Base-by-base conservation (phyloP, 2,888 invertebrate genomes). In the Diarsia brunnea region DNA sequence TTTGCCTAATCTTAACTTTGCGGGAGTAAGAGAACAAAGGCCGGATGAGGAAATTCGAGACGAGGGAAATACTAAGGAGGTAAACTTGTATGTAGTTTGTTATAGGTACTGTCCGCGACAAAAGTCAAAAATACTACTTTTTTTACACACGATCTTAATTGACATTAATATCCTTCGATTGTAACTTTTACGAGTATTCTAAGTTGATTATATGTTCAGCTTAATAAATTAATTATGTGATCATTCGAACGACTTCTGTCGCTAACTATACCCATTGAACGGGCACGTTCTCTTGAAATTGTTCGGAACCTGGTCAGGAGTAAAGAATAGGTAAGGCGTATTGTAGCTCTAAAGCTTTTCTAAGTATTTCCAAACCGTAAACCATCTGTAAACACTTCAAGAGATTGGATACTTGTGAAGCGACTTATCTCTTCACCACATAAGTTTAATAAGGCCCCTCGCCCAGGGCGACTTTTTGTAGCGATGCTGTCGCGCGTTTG, bases 1-100 rank as follows among this genome's bases (percentile, higher is more conserved):
- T 77, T 78, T 71, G 53, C 53, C 69, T 78, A 69, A 69, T 60
- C 53, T 65, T 24, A 78, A 73, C 65, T 82, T 78, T 55, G 43
- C 4, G 43, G 27, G 19, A 60, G 31, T 61, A 31, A 69, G 47
- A 69, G 47, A 71, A 73, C 51, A 73, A 73, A 47, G 70, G 27
- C 47, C 45, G 27, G 3, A 27, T n/a, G 16, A 24, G 43, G n/a
- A n/a, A 58, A 74, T 53, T 70, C 11, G 43, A 53, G 19, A 43
- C 12, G 55, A 51, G 61, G 24, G 19, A 45, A 79, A 47, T 49
- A 31, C 43, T 69, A 24, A 53, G n/a, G 19, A 51, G 31, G 31
- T 24, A 38, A 5, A 10, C 24, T 47, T 51, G 45, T 55, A 19
- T 27, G 45, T 12, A 67, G 31, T 45, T 24, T 12, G 43, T 43